Evolutionary conservation across 2,888 invertebrate genomes (phyloP), one percentile per base, ranked within the genome.

Genomic region (Pyrgus malvae): DNA sequence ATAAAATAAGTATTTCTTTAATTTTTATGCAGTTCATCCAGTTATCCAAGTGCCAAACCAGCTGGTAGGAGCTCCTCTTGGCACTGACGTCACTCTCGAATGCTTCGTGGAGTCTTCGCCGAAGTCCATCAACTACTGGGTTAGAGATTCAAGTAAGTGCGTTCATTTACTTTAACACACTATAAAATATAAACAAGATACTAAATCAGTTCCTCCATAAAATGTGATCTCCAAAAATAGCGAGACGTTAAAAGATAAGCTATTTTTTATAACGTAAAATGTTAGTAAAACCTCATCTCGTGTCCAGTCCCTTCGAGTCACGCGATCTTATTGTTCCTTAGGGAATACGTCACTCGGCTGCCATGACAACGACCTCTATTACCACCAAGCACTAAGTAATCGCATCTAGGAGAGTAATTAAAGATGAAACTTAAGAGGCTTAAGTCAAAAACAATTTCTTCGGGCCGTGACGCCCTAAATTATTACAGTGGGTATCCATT

Each of bases 1-100:
- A 17, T 17, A 2, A 19, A 0, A 6, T 12, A 16, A 9, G 9
- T 5, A 12, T 3, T 5, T 9, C 11, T 12, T 33, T 14, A 11
- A 0, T 33, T 19, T 37, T 31, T 59, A 6, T 46, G 54, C 92
- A 97, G 97, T 97, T 92, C 94, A 96, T 78, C 97, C 97, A 11
- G 95, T 96, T 71, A 97, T 97, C 76, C 95, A 96, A 88, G 97
- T 97, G 61, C 97, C 97, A 55, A 97, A 97, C 91, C 97, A 97
- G 91, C 92, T 97, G 78, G 96, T 97, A 59, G 96, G 97, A 17
- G 96, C 97, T 59, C 96, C 97, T 55, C 90, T 96, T 68, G 95
- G 95, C 62, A 96, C 96, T 62, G 95, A 97, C 85, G 96, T 97
- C 73, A 94, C 93, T 21, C 91, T 97, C 64, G 97, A 97, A 87